Evolutionary conservation across 2,888 invertebrate genomes (phyloP).

Genomic region (Hyposoter dolosus): DNA sequence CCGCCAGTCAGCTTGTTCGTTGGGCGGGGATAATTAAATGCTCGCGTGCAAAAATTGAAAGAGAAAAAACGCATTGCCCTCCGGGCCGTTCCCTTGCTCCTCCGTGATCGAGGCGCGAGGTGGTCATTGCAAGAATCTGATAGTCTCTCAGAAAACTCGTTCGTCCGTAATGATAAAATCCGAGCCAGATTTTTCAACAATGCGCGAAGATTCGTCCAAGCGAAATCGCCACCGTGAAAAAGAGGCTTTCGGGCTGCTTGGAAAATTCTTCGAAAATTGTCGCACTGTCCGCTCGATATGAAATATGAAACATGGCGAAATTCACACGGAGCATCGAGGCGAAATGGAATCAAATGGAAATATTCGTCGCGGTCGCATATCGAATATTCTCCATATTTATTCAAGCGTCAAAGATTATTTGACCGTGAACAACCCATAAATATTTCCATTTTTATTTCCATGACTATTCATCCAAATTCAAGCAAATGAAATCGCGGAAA

Average conservation of each 20-base stretch:
- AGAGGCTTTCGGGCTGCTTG: neutral
- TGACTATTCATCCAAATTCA: neutral
- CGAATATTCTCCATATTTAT: neutral
- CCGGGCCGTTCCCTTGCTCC: neutral
- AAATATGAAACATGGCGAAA: neutral
- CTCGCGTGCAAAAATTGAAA: neutral
- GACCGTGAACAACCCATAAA: neutral
- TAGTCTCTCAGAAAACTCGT: constrained; percentile 38
- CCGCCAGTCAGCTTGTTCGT: constrained; percentile 11
- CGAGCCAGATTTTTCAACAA: constrained; percentile 46
- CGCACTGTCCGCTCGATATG: neutral
- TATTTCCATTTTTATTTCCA: neutral
- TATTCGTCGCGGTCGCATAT: constrained; percentile 33
- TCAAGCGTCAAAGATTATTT: constrained; percentile 27
- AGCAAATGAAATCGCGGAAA: neutral
- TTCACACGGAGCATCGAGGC: neutral
- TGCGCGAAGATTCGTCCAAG: constrained; percentile 39
- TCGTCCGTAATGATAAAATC: constrained; percentile 47
- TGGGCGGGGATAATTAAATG: constrained; percentile 24
- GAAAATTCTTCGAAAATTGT: neutral
- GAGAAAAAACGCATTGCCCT: constrained; percentile 9
- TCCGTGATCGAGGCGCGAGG: neutral
- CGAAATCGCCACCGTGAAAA: neutral
- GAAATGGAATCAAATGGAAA: constrained; percentile 23
- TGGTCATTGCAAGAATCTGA: constrained; percentile 5